Percentiles rank a stretch among this genome's conserved stretches.
These are phyloP conservation scores for Elegia similella DNA, from an alignment of 2,888 invertebrate species.

Conservation along the genomic window DNA sequence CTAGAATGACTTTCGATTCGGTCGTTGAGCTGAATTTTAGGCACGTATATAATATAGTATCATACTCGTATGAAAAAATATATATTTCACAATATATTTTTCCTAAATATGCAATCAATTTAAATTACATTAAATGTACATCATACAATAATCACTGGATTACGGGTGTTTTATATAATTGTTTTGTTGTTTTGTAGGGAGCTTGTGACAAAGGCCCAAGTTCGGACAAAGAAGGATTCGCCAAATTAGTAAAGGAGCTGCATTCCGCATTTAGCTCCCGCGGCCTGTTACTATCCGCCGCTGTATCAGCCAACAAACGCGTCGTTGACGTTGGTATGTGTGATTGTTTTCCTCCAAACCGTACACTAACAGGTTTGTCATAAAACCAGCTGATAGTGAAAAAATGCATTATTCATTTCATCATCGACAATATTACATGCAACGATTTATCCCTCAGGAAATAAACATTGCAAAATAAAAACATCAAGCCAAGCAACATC, in stretches of 20 bases:
- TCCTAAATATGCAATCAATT: too few relatives aligned
- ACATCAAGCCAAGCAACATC: neutral
- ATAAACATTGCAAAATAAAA: conserved; percentile 1
- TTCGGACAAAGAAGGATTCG: conserved; percentile 91
- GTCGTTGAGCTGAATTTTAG: too few relatives aligned
- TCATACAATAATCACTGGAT: too few relatives aligned
- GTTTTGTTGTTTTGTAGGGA: conserved; percentile 66
- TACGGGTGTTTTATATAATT: neutral
- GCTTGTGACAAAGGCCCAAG: conserved; percentile 91
- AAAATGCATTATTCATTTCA: neutral
- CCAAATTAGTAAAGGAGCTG: conserved; percentile 88
- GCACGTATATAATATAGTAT: too few relatives aligned
- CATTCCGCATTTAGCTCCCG: conserved; percentile 86
- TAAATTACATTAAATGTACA: too few relatives aligned
- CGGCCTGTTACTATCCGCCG: conserved; percentile 88
- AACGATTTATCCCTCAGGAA: neutral
- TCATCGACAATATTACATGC: neutral
- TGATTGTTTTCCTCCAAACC: neutral
- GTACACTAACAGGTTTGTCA: neutral
- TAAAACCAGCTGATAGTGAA: neutral
- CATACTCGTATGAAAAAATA: too few relatives aligned
- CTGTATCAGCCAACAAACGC: conserved; percentile 91
- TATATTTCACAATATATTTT: too few relatives aligned
- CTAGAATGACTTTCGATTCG: too few relatives aligned
- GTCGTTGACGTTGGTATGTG: conserved; percentile 88